Evolutionary conservation across 2,888 invertebrate genomes (phyloP), one percentile per base, ranked within the genome.

Genomic region (Tetheella fluctuosa): DNA sequence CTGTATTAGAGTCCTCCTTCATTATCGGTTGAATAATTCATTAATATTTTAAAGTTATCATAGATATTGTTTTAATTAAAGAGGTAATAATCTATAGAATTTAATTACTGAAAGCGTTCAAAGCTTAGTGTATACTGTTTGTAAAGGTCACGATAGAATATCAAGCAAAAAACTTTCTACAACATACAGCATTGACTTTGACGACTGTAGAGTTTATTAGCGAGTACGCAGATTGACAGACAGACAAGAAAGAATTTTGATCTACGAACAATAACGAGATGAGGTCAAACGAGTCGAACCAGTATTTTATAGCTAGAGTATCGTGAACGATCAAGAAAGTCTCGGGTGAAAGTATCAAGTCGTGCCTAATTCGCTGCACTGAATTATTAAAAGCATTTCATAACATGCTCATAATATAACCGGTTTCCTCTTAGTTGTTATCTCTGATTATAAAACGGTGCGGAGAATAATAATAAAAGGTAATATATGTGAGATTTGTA

Each of bases 261-360:
- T 69, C 71, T 71, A 70, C 71, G 78, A 85, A 88, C 85, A 88
- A 86, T 85, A 73, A 74, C 73, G 70, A 68, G 77, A 83, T 69
- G 85, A 88, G 90, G 89, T 88, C 88, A 88, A 79, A 83, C 86
- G 70, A 77, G 84, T 79, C 77, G 63, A 75, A 84, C 83, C 81
- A 81, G 86, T 85, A 82, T 84, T 84, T 82, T 78, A 70, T 74
- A 76, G 67, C 63, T 23, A 17, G 34, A 60, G 54, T 59, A 58
- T 74, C 67, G 64, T 71, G 73, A 74, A 71, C 80, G 77, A 76
- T 77, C 78, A 90, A 85, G 90, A 90, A 89, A 90, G 89, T 85
- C 80, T 71, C 67, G 76, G 90, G 90, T 91, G 91, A 91, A 92
- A 91, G 91, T 91, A 86, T 80, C 73, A 67, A 76, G 79, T 79